These are phyloP conservation scores for Drosophila prosaltans DNA, from an alignment of 1,140 invertebrate species.

Conservation along the genomic window DNA sequence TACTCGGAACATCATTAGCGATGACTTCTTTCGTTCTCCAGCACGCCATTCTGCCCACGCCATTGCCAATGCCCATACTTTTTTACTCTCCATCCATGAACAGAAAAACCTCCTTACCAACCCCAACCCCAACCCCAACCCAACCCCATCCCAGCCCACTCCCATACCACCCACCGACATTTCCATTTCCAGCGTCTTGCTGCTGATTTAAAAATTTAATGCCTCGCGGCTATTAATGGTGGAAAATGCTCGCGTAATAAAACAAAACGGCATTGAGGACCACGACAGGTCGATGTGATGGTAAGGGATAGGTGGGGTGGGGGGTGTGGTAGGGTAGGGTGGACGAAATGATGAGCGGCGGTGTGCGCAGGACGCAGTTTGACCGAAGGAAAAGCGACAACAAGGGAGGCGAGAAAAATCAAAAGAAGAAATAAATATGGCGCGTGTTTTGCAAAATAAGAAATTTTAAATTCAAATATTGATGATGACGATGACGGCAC, in stretches of 20 bases:
- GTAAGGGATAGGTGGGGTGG: not conserved
- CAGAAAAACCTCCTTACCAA: slow-evolving; percentile 1
- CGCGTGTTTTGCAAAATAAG: slow-evolving; percentile 65
- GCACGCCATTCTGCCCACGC: slow-evolving; percentile 16
- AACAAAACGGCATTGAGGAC: slow-evolving; percentile 63
- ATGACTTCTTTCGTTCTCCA: slow-evolving; percentile 32
- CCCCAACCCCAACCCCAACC: not conserved
- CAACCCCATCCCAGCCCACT: slow-evolving; percentile 5
- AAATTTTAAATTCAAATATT: slow-evolving; percentile 81
- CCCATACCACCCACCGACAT: not conserved
- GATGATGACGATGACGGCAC: slow-evolving; percentile 58
- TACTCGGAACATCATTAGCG: slow-evolving; percentile 52
- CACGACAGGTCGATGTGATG: slow-evolving; percentile 10
- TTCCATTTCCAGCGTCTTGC: slow-evolving; percentile 31
- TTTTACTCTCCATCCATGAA: slow-evolving; percentile 1
- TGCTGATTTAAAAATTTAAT: slow-evolving; percentile 80
- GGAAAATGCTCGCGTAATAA: slow-evolving; percentile 78
- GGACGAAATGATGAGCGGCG: slow-evolving; percentile 20
- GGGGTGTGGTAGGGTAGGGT: too few relatives aligned
- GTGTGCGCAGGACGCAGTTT: slow-evolving; percentile 24
- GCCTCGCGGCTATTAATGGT: slow-evolving; percentile 79
- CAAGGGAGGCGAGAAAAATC: slow-evolving; percentile 58
- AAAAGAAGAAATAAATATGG: slow-evolving; percentile 79
- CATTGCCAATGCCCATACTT: slow-evolving; percentile 23
- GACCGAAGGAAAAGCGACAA: slow-evolving; percentile 35